Base-by-base conservation (phyloP, 2,797 vertebrate species). In the Arrhamphus sclerolepis region DNA sequence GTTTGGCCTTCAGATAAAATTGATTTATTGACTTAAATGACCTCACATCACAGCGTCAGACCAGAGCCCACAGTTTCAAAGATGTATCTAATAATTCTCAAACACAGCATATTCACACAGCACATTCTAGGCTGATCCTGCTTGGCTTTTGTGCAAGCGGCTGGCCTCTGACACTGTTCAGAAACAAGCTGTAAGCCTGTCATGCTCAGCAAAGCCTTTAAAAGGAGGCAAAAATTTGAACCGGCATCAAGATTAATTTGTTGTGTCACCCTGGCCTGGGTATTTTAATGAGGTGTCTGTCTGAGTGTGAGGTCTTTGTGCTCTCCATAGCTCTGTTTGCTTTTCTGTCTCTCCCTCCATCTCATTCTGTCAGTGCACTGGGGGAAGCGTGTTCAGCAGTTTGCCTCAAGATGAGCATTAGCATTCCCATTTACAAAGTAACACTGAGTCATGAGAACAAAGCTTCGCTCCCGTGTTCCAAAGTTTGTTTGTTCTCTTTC, bases 401-500 rank as follows among this genome's bases (percentile, higher is more conserved):
- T 76, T 64, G 77, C 68, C 63, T 83, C 63, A 52, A 77, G 77
- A 80, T 71, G 77, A 80, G 66, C 80, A 72, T 81, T 82, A 84
- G 72, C 75, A 26, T 72, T 74, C 67, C 70, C 72, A 46, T 83
- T 80, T 79, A 72, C 66, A 81, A 72, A 72, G 74, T 62, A 79
- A 68, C 81, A 80, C 78, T 85, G 78, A 89, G 62, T 85, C 78
- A 85, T 55, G 72, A 68, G 81, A 87, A 82, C 62, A 83, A 85
- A 81, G 77, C 78, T 66, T 62, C 18, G 18, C 62, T 79, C 54
- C 19, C 72, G 54, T 53, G 7, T 62, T 76, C 39, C 55, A 64
- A 60, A 63, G 49, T 57, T 54, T 41, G 67, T 69, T 61, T 42
- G 56, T 46, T 64, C 52, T 47, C 11, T 49, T 61, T 67, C 61